Base-by-base conservation (phyloP, 2,888 invertebrate species). In the Pristionchus arcanus region DNA sequence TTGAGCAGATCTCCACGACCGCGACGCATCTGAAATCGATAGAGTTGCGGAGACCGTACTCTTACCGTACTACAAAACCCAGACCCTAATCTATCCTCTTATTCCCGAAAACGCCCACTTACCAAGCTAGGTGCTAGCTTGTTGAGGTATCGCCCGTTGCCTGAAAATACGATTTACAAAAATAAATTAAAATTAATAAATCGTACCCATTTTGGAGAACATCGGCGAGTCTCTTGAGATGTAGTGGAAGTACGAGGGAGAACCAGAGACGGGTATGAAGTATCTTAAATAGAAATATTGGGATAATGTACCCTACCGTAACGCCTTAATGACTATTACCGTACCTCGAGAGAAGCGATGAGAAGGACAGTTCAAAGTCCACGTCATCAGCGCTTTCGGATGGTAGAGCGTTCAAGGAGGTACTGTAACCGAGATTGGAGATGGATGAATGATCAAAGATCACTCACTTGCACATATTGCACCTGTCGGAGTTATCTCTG, bases 341-440 rank as follows among this genome's bases (percentile, higher is more conserved):
- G 13, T 49, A 77, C 77, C 77, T 37, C 77, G 89, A 89, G 19
- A 89, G 89, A n/a, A 89, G 53, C 25, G 89, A 89, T 5, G 89
- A 89, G 89, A 89, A 89, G 63, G 89, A 89, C 59, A 89, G 31
- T 25, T 89, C 89, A 55, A 89, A 77, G 15, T 89, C 89, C 9
- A 59, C 55, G 15, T 89, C 89, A 28, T 77, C 81, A 7, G 37
- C 19, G n/a, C 81, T 31, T 16, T 34, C 71, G 34, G 31, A 13
- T 2, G 71, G 25, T 3, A 53, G 25, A n/a, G 49, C 21, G 3
- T 13, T 25, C 37, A 28, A 0, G 13, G 31, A 74, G 34, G 49
- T 25, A 15, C 49, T 25, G 49, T 15, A n/a, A 81, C 13, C 37
- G 49, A 25, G 25, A 81, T 81, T 9, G 4, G 7, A 37, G 19